These are phyloP conservation scores for Cladopsammia gracilis DNA, from an alignment of 64 coral and sea anemone species.

Conservation along the genomic window DNA sequence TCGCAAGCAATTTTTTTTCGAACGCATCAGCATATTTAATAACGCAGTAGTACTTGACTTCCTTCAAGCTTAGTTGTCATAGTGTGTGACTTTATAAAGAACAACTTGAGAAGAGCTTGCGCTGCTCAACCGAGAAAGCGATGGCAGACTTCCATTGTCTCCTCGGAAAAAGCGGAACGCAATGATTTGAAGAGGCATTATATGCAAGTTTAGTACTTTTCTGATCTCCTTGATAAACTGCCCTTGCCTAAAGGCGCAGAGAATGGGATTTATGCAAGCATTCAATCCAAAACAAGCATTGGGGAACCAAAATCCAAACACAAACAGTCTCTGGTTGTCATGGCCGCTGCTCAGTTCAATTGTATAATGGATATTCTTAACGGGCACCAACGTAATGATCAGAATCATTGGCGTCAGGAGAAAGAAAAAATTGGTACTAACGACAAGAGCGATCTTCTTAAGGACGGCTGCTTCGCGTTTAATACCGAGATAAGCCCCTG, in stretches of 20 bases:
- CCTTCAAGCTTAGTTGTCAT: not conserved
- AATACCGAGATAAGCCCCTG: conserved; percentile 38
- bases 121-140: not conserved
- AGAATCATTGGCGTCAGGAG: conserved; percentile 49
- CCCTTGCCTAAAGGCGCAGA: conserved; percentile 62
- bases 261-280: conserved; percentile 64
- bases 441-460: conserved; percentile 58
- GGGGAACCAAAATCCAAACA: conserved; percentile 55
- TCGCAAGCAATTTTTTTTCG: too few relatives aligned
- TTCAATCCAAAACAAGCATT: conserved; percentile 49
- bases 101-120: not conserved
- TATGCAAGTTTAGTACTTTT: not conserved
- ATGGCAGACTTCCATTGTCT: not conserved
- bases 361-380: conserved; percentile 15
- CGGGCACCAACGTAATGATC: conserved; percentile 19
- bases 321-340: not conserved
- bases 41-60: too few relatives aligned
- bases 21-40: too few relatives aligned
- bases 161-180: not conserved
- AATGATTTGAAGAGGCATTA: not conserved
- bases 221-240: conserved; percentile 43
- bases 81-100: conserved; percentile 1
- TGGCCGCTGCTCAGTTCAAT: not conserved
- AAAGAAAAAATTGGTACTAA: conserved; percentile 56
- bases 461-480: conserved; percentile 40